Evolutionary conservation across 1,140 invertebrate genomes (phyloP).

Genomic region (Dreissena polymorpha): DNA sequence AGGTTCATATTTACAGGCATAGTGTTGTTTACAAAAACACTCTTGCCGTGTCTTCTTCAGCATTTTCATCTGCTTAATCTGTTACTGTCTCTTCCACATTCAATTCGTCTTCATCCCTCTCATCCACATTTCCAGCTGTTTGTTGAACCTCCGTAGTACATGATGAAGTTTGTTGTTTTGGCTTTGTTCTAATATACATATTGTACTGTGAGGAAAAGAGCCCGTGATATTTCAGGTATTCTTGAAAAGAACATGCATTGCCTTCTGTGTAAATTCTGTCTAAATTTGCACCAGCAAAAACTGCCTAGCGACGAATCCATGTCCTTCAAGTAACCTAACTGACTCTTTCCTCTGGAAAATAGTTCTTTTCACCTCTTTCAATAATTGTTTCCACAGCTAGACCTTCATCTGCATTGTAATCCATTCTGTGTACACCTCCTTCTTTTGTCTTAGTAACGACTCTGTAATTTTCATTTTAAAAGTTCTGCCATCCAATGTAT

Average conservation of each 20-base stretch:
- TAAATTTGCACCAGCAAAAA: no score
- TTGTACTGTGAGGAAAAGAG: no score
- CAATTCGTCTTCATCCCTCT: not conserved
- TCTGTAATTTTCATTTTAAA: not conserved
- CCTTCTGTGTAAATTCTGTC: no score
- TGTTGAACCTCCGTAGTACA: no score
- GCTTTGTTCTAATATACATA: no score
- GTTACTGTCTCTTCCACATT: constrained; percentile 7
- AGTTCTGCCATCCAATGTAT: constrained; percentile 12
- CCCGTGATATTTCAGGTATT: no score
- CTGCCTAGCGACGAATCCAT: no score
- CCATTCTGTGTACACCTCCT: not conserved
- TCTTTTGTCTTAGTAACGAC: no score
- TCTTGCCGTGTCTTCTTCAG: not conserved
- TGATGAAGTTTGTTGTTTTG: no score
- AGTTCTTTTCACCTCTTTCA: not conserved
- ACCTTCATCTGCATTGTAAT: constrained; percentile 11
- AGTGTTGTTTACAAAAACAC: not conserved
- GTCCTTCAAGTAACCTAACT: no score
- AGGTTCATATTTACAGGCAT: not conserved
- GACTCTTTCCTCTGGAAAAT: not conserved
- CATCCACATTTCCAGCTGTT: no score
- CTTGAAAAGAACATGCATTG: no score
- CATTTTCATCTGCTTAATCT: constrained; percentile 1
- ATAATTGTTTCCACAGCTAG: constrained; percentile 15